Conservation (phyloP, 2,888 invertebrate species). For the Pyralis farinalis region DNA sequence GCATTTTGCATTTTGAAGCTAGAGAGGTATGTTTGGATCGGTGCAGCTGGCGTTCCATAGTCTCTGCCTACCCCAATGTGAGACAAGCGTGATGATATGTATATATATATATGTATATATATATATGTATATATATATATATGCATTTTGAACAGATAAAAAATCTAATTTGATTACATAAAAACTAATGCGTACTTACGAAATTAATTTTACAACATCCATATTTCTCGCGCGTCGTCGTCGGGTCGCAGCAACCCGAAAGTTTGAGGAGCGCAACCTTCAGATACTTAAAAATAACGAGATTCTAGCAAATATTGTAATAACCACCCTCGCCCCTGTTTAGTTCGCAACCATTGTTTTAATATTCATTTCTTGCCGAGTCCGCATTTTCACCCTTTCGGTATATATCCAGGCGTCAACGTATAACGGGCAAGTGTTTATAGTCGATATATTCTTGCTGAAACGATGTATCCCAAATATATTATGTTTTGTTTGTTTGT, state of each 20-base stretch:
- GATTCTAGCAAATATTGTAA: conserved; percentile 78
- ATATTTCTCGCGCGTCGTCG: no score
- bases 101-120: no score
- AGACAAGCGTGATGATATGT: no score
- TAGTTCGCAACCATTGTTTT: conserved; percentile 10
- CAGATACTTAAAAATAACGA: conserved; percentile 80
- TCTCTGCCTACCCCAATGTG: no score
- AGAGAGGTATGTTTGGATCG: no score
- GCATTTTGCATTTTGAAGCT: no score
- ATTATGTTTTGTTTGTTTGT: conserved; percentile 43
- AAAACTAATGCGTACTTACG: no score
- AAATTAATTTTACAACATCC: conserved; percentile 17
- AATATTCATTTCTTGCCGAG: conserved; percentile 11
- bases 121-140: no score
- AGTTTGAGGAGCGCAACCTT: conserved; percentile 57
- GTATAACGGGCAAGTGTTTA: not conserved
- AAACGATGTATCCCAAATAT: conserved; percentile 54
- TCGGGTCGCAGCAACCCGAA: conserved; percentile 19
- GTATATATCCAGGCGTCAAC: not conserved
- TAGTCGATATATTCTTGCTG: conserved; percentile 24
- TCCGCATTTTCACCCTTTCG: conserved; percentile 1
- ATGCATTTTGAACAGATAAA: no score
- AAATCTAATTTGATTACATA: no score
- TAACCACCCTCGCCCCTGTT: conserved; percentile 42
- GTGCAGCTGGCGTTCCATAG: no score